These are phyloP conservation scores for Dexiosoma caninum DNA, from an alignment of 2,888 invertebrate genomes.

Conservation along the genomic window DNA sequence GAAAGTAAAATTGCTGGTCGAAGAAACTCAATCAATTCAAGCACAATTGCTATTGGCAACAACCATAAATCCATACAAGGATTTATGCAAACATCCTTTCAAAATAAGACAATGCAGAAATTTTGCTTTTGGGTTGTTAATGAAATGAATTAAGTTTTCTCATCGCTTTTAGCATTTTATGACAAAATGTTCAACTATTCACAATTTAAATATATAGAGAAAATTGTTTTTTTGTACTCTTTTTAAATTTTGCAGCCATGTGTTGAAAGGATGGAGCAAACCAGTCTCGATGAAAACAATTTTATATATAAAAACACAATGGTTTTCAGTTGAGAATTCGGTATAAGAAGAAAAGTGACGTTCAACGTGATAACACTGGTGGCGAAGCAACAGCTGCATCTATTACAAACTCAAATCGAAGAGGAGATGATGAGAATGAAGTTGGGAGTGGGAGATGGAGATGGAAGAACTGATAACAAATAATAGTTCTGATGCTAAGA, in stretches of 20 bases:
- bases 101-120: constrained; percentile 17
- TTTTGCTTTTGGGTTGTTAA: constrained; percentile 24
- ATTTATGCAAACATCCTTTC: neutral
- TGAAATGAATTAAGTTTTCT: constrained; percentile 32
- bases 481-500: neutral
- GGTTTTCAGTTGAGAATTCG: neutral
- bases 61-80: neutral
- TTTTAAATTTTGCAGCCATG: constrained; percentile 21
- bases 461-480: constrained; percentile 1
- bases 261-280: neutral
- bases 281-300: constrained; percentile 2
- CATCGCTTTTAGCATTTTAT: constrained; percentile 47
- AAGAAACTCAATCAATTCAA: constrained; percentile 67
- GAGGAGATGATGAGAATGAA: neutral
- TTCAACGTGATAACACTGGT: constrained; percentile 39
- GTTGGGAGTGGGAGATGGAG: neutral
- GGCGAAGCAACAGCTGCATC: constrained; percentile 61
- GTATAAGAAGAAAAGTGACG: neutral
- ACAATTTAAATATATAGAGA: constrained; percentile 25
- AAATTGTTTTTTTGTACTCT: neutral
- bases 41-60: constrained; percentile 68
- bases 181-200: constrained; percentile 46
- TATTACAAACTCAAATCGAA: constrained; percentile 63
- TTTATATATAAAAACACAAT: neutral
- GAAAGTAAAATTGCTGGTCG: constrained; percentile 24